These are phyloP conservation scores for Lithosia quadra DNA, from an alignment of 2,888 invertebrate genomes.

Conservation along the genomic window DNA sequence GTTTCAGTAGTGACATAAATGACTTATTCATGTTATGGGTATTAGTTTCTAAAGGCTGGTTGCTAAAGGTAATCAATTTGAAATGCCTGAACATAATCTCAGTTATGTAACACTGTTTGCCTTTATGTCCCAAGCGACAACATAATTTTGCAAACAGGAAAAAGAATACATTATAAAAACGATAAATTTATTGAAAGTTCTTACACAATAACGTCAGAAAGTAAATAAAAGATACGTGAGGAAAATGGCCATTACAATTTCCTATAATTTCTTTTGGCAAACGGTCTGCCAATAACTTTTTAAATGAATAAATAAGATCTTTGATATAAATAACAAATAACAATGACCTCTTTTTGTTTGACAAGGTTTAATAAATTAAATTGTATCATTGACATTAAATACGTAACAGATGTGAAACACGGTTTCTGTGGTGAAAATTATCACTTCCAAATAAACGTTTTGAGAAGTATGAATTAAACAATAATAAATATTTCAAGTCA, in stretches of 20 bases:
- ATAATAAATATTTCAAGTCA: no score
- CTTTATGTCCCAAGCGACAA: background rate
- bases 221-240: background rate
- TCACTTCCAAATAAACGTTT: background rate
- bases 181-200: background rate
- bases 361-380: background rate
- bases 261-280: background rate
- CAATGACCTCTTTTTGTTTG: background rate
- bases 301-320: background rate
- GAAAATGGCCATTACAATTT: background rate
- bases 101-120: background rate
- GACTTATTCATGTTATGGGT: conserved; percentile 1
- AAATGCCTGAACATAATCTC: background rate
- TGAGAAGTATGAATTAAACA: no score
- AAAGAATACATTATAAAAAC: background rate
- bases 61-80: background rate
- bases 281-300: background rate
- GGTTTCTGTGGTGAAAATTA: background rate
- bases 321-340: background rate
- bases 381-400: background rate
- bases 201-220: background rate
- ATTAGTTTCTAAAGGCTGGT: background rate
- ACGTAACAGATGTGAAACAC: no score
- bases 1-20: conserved; percentile 32
- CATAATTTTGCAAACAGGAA: background rate